phyloP scores from a whole-genome alignment of 2,113 vertebrate species.

The Myiagra hebetior region DNA sequence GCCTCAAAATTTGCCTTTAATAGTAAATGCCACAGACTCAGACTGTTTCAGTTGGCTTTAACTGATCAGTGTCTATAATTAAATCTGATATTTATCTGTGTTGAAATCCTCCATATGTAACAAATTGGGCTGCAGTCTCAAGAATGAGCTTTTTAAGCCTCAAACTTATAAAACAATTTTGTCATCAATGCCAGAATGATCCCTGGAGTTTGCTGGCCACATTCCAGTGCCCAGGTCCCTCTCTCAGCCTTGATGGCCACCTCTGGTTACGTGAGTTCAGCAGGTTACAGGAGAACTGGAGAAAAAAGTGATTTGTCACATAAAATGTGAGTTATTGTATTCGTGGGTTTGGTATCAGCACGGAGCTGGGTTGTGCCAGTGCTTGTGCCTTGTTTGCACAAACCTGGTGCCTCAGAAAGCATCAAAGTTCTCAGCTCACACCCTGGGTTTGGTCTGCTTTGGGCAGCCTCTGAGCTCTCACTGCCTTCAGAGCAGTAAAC shows the following conservation, averaged over 20 bases:
- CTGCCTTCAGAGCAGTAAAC: background rate
- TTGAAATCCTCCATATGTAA: background rate
- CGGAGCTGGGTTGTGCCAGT: rapidly evolving
- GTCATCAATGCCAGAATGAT: background rate
- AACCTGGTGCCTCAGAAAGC: background rate
- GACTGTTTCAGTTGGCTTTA: background rate
- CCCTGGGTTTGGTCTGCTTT: background rate
- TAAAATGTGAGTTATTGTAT: rapidly evolving
- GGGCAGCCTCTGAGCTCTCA: background rate
- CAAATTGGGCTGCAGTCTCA: background rate
- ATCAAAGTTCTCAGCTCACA: rapidly evolving
- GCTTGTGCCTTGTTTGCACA: background rate
- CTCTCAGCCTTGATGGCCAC: background rate
- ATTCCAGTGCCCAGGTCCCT: background rate
- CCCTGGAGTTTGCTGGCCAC: background rate
- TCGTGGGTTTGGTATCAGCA: background rate
- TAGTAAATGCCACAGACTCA: background rate
- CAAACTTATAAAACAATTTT: background rate
- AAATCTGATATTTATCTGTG: background rate
- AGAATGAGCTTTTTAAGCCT: background rate
- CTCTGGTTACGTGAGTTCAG: background rate
- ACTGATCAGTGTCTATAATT: background rate
- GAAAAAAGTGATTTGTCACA: background rate
- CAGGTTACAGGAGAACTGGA: background rate
- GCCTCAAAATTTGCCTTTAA: background rate